Base-by-base conservation (phyloP, 1,140 invertebrate species). In the Mercenaria mercenaria region DNA sequence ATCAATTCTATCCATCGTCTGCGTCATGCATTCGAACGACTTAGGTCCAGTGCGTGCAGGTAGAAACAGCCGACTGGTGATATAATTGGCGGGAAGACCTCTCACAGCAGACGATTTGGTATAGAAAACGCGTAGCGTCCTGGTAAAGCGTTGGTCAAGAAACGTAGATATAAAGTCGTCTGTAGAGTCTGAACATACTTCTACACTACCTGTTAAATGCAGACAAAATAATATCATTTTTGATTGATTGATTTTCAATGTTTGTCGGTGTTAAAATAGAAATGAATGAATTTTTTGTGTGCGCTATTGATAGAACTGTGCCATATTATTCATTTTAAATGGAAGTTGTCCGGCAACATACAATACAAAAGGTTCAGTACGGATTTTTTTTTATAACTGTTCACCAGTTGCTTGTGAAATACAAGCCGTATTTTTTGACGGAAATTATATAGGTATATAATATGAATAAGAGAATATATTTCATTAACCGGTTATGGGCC, bases 1-100 rank as follows among this genome's bases (percentile, higher is more conserved):
- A 41, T 81, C 77, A 26, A 88, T 67, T 26, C 86, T 41, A 4
- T 88, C 43, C 77, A 88, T 81, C 37, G 86, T 88, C 43, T 81
- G 72, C 20, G 74, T 72, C 86, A 88, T 88, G 26, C 56, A 80
- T 56, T 88, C 86, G 26, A 81, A 80, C 8, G 32, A 4, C 26
- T 41, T 43, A 0, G 43, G 43, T 23, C 77, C 76, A 37, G 61
- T 64, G 6, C 86, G 52, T 8, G 41, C 61, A 8, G 86, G 86
- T 23, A 88, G n/a, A 52, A 88, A 88, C 47, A 88, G 4, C 20
- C 86, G 86, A 39, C 76, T 64, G 15, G 37, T 80, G 41, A 88
- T 34, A 50, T n/a, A 77, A 41, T 59, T 80, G 10, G 74, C 56
- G 0, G 61, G 32, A 26, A 34, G 26, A 20, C 52, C 26, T 2